Base-by-base conservation (phyloP, 2,888 invertebrate species). In the Euphydryas editha region DNA sequence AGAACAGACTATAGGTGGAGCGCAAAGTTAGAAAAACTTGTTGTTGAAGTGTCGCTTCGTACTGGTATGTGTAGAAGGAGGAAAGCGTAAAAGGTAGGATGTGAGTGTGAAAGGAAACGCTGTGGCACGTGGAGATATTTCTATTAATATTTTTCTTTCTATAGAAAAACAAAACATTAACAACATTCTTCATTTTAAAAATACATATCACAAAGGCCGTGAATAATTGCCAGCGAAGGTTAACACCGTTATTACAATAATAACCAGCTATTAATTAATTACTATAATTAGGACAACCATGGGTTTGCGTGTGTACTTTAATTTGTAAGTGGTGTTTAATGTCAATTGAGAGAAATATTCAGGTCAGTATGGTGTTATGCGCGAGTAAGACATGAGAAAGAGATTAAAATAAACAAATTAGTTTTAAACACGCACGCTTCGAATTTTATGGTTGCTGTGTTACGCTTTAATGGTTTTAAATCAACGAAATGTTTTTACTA, bases 311-410 rank as follows among this genome's bases (percentile, higher is more conserved):
- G 73, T 76, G 73, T 72, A 78, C 81, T 82, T 80, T 78, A 74
- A 78, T 80, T 85, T 82, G 30, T 30, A 30, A 78, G 83, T 74
- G 80, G 70, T 76, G 75, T 78, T 81, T 77, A 78, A 81, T 84
- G 82, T 83, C 87, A 88, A 87, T 84, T 86, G 85, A 76, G 74
- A 69, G 73, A 81, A 80, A 77, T 82, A 88, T 88, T 83, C 81
- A 76, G 88, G 86, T 79, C 87, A 81, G 55, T 61, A 58, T 59
- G 42, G 21, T 49, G 49, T 24, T 51, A 51, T 49, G 24, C 47
- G 20, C 18, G 47, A n/a, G 15, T 51, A 21, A 51, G 21, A 24
- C 49, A 24, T 24, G 21, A 46, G 46, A 24, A 24, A 51, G 24
- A 51, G 15, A 51, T 47, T 24, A 51, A 51, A 21, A 24, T 24